Evolutionary conservation across 2,797 vertebrate genomes (phyloP), one percentile per base, ranked within the genome.

Genomic region (Phrynocephalus forsythii): DNA sequence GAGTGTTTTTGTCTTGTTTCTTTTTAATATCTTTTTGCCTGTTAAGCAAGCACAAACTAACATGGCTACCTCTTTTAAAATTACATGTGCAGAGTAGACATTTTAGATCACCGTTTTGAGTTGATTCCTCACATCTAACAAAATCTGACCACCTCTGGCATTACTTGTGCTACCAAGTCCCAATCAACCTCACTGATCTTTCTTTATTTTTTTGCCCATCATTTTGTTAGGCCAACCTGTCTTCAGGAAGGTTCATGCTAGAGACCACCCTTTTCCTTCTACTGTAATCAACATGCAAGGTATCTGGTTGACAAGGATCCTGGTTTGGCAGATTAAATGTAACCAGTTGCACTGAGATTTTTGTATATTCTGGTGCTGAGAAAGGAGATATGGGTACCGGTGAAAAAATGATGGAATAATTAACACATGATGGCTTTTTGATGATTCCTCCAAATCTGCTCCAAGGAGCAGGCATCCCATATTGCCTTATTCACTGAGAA

Each of bases 241-340:
- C 96, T 98, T 98, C 97, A 98, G 99, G 96, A 99, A 98, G 94
- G 97, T 99, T 91, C 98, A 98, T 88, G 94, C 97, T 94, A 97
- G 98, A 96, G 98, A 98, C 52, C 97, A 96, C 89, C 97, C 96
- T 15, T 84, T 96, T 90, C 97, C 97, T 87, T 96, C 97, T 56
- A 89, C 96, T 84, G 86, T 99, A 95, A 90, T 99, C 97, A 97
- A 91, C 97, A 95, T 99, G 85, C 88, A 97, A 98, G 98, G 98
- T 99, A 98, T 93, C 71, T 26, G 56, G 56, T 79, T 82, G 63
- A 92, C 66, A 82, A 71, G 89, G 92, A 73, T 73, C 80, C 87
- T 72, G 85, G 44, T 88, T 87, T 72, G 66, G 88, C 83, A 68
- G 71, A 76, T 90, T 60, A 90, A 78, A 60, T 33, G 48, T 84